Evolutionary conservation across 1,140 invertebrate genomes (phyloP), one percentile per base, ranked within the genome.

Genomic region (Oncopodura yosiiana): DNA sequence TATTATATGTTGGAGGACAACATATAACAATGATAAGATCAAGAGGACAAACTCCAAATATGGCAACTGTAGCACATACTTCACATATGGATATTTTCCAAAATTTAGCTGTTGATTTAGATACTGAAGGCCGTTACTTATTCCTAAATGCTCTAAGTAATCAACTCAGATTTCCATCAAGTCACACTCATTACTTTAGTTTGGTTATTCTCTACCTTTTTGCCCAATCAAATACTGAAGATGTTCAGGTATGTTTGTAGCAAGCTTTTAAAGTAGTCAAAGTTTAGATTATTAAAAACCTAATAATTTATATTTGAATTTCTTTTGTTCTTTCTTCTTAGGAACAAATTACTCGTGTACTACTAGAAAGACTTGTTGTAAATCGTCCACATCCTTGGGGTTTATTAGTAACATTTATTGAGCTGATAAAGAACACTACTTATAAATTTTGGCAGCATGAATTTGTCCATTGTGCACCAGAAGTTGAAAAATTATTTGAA

Each of bases 21-120:
- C 95, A 95, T 0, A 97, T 99, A 59, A 77, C 81, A 4, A 81
- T 85, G 52, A 93, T 94, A 52, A 79, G 87, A 39, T 79, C 78
- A 56, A 92, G 93, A 71, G 84, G 86, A 26, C 83, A 86, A 56
- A 84, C 87, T 4, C 93, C 94, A 1, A 95, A 85, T 65, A 95
- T 95, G 81, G 82, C 86, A 16, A 97, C 93, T 1, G 96, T 99
- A 55, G 88, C 87, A 5, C 93, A 98, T 67, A 94, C 92, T 19
- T 84, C 94, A 1, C 94, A 96, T 68, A 98, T 98, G 93, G 95
- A 99, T 68, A 98, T 99, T 55, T 99, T 99, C 77, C 94, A 99
- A 72, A 97, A 97, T 75, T 78, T 99, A 56, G 90, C 91, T 14
- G 93, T 97, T 3, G 91, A 95, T 72, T 78, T 99, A 29, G 94